Conservation (phyloP, 2,113 vertebrate species). For the Perccottus glenii region DNA sequence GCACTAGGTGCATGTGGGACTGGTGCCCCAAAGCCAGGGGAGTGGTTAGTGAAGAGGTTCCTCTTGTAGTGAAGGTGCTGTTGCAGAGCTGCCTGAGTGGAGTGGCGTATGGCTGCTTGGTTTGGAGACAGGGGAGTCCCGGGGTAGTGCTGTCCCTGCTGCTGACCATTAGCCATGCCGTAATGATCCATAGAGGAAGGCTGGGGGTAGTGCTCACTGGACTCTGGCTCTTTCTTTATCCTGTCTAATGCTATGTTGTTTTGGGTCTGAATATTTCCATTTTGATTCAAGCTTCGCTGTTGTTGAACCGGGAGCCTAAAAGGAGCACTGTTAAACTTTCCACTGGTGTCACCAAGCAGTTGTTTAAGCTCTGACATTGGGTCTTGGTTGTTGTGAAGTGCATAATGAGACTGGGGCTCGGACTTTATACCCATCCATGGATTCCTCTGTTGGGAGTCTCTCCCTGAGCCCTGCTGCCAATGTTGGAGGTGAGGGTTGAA, state of each 20-base stretch:
- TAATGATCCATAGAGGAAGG: conserved; percentile 69
- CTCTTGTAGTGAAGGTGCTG: conserved; percentile 96
- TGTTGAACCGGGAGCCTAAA: conserved; percentile 85
- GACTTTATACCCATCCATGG: conserved; percentile 75
- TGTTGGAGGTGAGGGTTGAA: conserved; percentile 62
- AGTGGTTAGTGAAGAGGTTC: conserved; percentile 87
- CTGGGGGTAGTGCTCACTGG: conserved; percentile 71
- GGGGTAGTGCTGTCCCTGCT: conserved; percentile 66
- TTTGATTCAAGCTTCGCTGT: conserved; percentile 68
- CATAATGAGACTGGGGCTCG: conserved; percentile 69
- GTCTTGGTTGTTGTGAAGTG: conserved; percentile 76
- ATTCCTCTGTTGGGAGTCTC: conserved; percentile 69
- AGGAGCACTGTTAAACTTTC: conserved; percentile 82
- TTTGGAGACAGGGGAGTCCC: conserved; percentile 68
- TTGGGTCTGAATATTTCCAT: conserved; percentile 58
- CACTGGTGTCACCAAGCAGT: conserved; percentile 84
- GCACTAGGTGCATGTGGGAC: conserved; percentile 55
- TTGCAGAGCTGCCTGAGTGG: conserved; percentile 92
- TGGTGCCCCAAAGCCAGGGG: conserved; percentile 50
- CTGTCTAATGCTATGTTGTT: conserved; percentile 48
- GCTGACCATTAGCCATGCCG: conserved; percentile 76
- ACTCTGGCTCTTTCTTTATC: conserved; percentile 79
- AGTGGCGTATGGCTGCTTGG: conserved; percentile 83
- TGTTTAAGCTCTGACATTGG: conserved; percentile 95
- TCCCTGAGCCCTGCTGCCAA: conserved; percentile 65